A percentile compares a stretch with the other conserved stretches of the same genome.
Conservation (phyloP, 1,140 invertebrate genomes). For the Homarus americanus region DNA sequence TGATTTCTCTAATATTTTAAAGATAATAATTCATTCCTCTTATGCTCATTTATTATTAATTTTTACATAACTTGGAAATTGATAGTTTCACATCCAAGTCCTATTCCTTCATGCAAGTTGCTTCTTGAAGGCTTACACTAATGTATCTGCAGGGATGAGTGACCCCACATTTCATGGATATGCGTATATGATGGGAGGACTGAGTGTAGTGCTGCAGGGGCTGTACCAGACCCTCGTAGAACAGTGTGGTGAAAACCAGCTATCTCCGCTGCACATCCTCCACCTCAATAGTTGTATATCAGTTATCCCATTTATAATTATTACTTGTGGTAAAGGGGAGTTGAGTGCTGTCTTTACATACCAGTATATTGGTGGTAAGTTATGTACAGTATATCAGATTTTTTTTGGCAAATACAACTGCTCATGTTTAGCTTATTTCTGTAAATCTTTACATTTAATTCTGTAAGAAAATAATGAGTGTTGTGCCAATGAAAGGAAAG, state of each 20-base stretch:
- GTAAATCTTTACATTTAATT: not conserved
- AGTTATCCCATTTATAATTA: constrained; percentile 78
- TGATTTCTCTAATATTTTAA: too few relatives aligned
- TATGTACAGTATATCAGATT: not conserved
- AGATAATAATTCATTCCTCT: too few relatives aligned
- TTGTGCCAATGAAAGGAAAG: not conserved
- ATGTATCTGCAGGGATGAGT: constrained; percentile 22
- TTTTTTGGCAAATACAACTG: not conserved
- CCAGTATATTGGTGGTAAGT: constrained; percentile 51
- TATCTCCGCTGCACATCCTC: constrained; percentile 41
- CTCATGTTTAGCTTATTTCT: not conserved
- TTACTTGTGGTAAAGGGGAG: constrained; percentile 77
- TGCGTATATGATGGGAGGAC: constrained; percentile 42
- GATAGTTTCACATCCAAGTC: too few relatives aligned
- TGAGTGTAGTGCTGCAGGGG: constrained; percentile 42
- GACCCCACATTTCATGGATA: constrained; percentile 52
- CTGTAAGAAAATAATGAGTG: not conserved
- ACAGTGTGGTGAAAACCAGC: constrained; percentile 50
- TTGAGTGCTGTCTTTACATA: constrained; percentile 63
- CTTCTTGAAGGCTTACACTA: not conserved
- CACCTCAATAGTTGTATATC: constrained; percentile 78
- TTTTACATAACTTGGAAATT: too few relatives aligned
- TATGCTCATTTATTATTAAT: too few relatives aligned
- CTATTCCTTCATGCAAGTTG: too few relatives aligned
- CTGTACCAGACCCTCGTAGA: constrained; percentile 49